A percentile compares a stretch with the other conserved stretches of the same genome.
These are phyloP conservation scores for Perccottus glenii DNA, from an alignment of 2,113 vertebrate species.

Conservation along the genomic window DNA sequence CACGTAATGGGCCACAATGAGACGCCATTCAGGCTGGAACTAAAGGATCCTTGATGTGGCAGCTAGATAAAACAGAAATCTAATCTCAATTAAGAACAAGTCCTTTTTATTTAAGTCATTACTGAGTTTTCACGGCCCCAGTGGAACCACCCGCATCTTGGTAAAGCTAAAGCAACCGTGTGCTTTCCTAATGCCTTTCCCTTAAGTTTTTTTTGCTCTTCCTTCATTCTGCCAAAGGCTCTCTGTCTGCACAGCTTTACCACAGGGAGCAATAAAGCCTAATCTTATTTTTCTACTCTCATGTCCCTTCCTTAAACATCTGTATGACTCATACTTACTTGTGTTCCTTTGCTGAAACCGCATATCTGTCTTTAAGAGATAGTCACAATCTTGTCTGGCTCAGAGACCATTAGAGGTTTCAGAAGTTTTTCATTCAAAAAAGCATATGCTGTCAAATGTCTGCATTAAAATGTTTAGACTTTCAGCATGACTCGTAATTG, in stretches of 20 bases:
- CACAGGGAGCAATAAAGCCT: constrained; percentile 24
- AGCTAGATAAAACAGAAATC: constrained; percentile 75
- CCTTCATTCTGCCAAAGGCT: not conserved
- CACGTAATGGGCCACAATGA: constrained; percentile 72
- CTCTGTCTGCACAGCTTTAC: constrained; percentile 18
- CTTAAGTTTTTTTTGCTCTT: constrained; percentile 6
- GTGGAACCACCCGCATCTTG: constrained; percentile 25
- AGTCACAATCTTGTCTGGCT: constrained; percentile 25
- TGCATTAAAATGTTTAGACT: constrained; percentile 30
- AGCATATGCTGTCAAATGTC: constrained; percentile 3
- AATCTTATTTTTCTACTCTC: constrained; percentile 19
- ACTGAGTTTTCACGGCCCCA: constrained; percentile 37
- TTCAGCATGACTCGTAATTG: constrained; percentile 17
- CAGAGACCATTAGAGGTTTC: constrained; percentile 15
- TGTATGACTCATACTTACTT: constrained; percentile 15
- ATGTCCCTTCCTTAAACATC: constrained; percentile 39
- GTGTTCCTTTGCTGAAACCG: constrained; percentile 24
- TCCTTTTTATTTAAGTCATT: constrained; percentile 68
- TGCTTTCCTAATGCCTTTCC: not conserved
- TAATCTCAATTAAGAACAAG: constrained; percentile 76
- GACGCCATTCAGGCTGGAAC: constrained; percentile 70
- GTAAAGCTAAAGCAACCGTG: constrained; percentile 1
- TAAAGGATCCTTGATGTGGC: constrained; percentile 73
- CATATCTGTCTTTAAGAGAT: constrained; percentile 14
- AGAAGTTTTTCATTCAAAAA: constrained; percentile 35